phyloP scores from a whole-genome alignment of 2,113 vertebrate genomes.

The Pantherophis guttatus region DNA sequence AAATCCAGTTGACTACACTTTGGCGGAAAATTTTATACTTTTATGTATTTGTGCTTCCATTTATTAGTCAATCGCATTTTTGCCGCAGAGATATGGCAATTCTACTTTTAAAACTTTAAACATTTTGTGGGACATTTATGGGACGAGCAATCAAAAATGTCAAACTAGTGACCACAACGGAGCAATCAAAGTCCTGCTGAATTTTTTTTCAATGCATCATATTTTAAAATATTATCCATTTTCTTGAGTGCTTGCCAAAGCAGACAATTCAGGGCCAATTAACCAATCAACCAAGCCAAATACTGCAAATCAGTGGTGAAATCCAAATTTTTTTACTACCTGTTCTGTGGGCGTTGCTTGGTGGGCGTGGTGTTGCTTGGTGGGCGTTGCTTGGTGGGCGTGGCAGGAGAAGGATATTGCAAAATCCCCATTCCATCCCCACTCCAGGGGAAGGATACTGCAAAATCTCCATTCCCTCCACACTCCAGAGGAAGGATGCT shows the following conservation, averaged over 20 bases:
- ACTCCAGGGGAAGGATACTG: too few species aligned
- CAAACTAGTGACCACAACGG: background rate
- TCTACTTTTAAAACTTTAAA: background rate
- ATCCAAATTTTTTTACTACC: too few species aligned
- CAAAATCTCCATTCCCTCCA: too few species aligned
- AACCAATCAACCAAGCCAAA: background rate
- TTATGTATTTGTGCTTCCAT: background rate
- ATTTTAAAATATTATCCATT: background rate
- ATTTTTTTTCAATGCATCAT: background rate
- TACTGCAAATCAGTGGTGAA: background rate
- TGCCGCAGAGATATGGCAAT: background rate
- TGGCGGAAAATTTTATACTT: background rate
- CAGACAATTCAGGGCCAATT: background rate
- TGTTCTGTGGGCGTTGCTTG: too few species aligned
- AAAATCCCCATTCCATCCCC: too few species aligned
- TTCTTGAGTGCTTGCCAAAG: background rate
- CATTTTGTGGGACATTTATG: background rate
- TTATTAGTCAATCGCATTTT: background rate
- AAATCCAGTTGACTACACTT: background rate
- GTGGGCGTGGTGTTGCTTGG: too few species aligned
- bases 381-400: too few species aligned
- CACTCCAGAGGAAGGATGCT: too few species aligned
- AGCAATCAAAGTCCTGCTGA: background rate
- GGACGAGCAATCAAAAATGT: background rate
- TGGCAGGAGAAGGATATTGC: too few species aligned